phyloP scores from a whole-genome alignment of 2,888 invertebrate species.

The Colostygia pectinataria region DNA sequence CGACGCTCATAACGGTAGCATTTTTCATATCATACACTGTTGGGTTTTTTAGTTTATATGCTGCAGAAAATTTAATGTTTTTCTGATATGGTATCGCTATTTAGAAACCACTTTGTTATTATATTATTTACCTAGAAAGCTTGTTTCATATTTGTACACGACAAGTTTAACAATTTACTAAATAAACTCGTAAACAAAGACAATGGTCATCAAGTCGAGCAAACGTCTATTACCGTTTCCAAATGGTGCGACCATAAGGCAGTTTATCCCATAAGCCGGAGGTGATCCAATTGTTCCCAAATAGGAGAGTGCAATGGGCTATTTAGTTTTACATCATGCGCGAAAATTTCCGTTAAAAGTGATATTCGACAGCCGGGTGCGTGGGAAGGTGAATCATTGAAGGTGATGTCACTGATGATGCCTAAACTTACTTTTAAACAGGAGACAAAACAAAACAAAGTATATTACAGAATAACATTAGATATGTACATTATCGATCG shows the following conservation, averaged over 20 bases:
- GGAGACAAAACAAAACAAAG: slow-evolving; percentile 29
- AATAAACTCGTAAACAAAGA: not conserved
- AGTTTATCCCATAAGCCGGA: slow-evolving; percentile 33
- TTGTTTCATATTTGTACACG: too few species aligned
- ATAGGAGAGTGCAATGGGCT: slow-evolving; percentile 41
- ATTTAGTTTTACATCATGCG: slow-evolving; percentile 37
- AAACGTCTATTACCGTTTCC: slow-evolving; percentile 1
- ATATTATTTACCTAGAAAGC: too few species aligned
- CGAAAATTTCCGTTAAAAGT: slow-evolving; percentile 42
- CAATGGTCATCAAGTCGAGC: not conserved
- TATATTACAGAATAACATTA: slow-evolving; percentile 4
- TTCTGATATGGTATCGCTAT: too few species aligned
- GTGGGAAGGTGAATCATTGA: slow-evolving; percentile 55
- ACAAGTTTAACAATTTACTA: too few species aligned
- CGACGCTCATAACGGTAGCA: slow-evolving; percentile 23
- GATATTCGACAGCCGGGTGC: slow-evolving; percentile 33
- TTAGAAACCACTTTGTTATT: too few species aligned
- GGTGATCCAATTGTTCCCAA: slow-evolving; percentile 40
- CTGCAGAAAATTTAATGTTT: not conserved
- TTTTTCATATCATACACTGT: slow-evolving; percentile 9
- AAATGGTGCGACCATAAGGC: slow-evolving; percentile 33
- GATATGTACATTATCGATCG: slow-evolving; percentile 19
- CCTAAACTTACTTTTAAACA: slow-evolving; percentile 46
- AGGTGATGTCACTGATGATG: slow-evolving; percentile 51
- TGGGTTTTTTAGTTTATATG: not conserved